phyloP scores from a whole-genome alignment of 1,140 invertebrate genomes.

The Onthophagus taurus region DNA sequence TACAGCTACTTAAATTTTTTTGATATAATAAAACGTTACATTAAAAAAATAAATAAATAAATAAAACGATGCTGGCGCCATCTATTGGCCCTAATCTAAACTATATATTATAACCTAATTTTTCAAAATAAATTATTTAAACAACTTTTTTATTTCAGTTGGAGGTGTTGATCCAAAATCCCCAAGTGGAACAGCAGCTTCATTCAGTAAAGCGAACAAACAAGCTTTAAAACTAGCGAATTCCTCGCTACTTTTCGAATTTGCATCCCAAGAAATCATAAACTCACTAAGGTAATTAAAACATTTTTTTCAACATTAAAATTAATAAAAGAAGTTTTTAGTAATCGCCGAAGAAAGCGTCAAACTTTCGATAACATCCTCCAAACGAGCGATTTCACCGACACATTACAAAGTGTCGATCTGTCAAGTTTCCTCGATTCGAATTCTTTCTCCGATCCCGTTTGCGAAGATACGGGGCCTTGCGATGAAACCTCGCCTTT shows the following conservation, averaged over 20 bases:
- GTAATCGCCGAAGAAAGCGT: slow-evolving; percentile 51
- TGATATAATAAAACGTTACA: too few species aligned
- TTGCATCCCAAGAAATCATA: slow-evolving; percentile 75
- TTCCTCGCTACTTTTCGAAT: slow-evolving; percentile 77
- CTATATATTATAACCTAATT: too few species aligned
- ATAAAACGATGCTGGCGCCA: too few species aligned
- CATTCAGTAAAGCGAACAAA: slow-evolving; percentile 78
- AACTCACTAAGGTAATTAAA: slow-evolving; percentile 50
- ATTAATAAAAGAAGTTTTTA: slow-evolving; percentile 9
- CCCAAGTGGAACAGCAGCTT: slow-evolving; percentile 73
- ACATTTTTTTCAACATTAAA: slow-evolving; percentile 1
- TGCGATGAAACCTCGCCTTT: slow-evolving; percentile 77
- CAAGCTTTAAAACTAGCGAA: slow-evolving; percentile 74
- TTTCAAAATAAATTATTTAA: slow-evolving; percentile 3
- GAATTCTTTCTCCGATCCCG: slow-evolving; percentile 39
- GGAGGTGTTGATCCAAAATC: slow-evolving; percentile 75
- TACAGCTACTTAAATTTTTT: too few species aligned
- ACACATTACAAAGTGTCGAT: slow-evolving; percentile 66
- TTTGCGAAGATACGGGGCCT: slow-evolving; percentile 54
- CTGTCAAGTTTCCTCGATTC: slow-evolving; percentile 45
- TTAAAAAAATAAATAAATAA: too few species aligned
- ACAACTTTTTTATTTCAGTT: slow-evolving; percentile 39
- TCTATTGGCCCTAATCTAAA: too few species aligned
- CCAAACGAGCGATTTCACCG: slow-evolving; percentile 54
- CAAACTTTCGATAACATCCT: slow-evolving; percentile 60